These are phyloP conservation scores for Taxidea taxus DNA, from an alignment of 2,113 vertebrate genomes.

Conservation along the genomic window DNA sequence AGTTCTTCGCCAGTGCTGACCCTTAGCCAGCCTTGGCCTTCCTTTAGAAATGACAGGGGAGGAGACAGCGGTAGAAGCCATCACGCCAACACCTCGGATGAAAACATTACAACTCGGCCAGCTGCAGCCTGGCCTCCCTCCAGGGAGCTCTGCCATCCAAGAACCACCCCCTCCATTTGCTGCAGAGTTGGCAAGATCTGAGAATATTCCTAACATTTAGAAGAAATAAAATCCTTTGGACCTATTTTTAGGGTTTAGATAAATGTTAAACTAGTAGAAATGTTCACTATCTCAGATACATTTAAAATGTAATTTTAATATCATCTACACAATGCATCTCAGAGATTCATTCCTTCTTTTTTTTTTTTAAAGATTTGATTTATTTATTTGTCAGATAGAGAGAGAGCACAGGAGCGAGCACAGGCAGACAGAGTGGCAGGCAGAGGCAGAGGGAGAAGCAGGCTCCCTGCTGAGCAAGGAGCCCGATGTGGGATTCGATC, in stretches of 20 bases:
- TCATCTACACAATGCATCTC: not conserved
- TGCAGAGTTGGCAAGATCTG: not conserved
- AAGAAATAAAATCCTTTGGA: not conserved
- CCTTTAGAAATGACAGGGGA: not conserved
- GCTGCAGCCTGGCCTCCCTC: slow-evolving; percentile 27
- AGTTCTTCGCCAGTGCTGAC: not conserved
- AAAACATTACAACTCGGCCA: not conserved
- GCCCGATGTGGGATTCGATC: too few species aligned
- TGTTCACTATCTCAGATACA: slow-evolving; percentile 5
- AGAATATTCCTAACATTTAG: not conserved
- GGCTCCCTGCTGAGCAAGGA: too few species aligned
- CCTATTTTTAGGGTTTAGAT: slow-evolving; percentile 26
- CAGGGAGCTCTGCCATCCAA: slow-evolving; percentile 3
- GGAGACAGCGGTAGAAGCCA: not conserved
- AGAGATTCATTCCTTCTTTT: not conserved
- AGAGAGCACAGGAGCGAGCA: too few species aligned
- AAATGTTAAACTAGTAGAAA: not conserved
- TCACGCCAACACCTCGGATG: not conserved
- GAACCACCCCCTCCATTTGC: not conserved
- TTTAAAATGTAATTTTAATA: not conserved
- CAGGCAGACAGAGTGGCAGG: too few species aligned
- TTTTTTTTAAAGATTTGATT: too few species aligned
- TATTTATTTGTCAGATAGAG: too few species aligned
- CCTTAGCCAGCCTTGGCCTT: not conserved
- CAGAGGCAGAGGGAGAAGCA: too few species aligned